Evolutionary conservation across 1,140 invertebrate genomes (phyloP).

Genomic region (Hylaeus volcanicus): DNA sequence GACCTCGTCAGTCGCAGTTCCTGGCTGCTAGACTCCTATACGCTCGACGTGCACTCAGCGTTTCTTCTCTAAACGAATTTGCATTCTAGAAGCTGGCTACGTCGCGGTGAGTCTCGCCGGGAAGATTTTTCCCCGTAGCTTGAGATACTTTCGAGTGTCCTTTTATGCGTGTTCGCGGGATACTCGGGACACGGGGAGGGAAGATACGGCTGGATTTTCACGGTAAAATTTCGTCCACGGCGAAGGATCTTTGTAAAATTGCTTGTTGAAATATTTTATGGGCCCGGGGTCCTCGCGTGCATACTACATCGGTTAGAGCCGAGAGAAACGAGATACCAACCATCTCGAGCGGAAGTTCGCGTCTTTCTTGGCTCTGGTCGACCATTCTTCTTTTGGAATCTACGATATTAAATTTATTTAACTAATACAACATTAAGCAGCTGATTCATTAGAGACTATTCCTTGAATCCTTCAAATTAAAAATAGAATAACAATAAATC

Average conservation of each 20-base stretch:
- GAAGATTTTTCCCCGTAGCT: constrained; percentile 7
- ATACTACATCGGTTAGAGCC: too few relatives aligned
- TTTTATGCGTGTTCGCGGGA: constrained; percentile 8
- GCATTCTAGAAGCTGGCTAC: constrained; percentile 48
- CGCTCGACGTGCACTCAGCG: constrained; percentile 47
- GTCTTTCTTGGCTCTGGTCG: too few relatives aligned
- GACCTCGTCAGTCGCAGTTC: constrained; percentile 45
- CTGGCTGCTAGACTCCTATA: not conserved
- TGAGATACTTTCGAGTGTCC: constrained; percentile 8
- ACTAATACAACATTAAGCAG: too few relatives aligned
- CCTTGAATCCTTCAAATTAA: too few relatives aligned
- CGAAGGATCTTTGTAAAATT: not conserved
- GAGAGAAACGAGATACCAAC: not conserved
- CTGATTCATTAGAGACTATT: too few relatives aligned
- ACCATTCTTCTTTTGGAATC: too few relatives aligned
- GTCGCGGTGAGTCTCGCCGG: constrained; percentile 13
- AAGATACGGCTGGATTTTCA: not conserved
- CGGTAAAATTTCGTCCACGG: not conserved
- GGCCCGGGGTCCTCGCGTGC: not conserved
- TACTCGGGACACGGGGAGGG: not conserved
- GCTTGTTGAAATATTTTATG: constrained; percentile 4
- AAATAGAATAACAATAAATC: too few relatives aligned
- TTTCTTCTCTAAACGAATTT: constrained; percentile 68
- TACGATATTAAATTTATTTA: too few relatives aligned
- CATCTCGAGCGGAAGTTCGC: too few relatives aligned